phyloP scores from a whole-genome alignment of 2,113 vertebrate genomes.

The Ascaphus truei region DNA sequence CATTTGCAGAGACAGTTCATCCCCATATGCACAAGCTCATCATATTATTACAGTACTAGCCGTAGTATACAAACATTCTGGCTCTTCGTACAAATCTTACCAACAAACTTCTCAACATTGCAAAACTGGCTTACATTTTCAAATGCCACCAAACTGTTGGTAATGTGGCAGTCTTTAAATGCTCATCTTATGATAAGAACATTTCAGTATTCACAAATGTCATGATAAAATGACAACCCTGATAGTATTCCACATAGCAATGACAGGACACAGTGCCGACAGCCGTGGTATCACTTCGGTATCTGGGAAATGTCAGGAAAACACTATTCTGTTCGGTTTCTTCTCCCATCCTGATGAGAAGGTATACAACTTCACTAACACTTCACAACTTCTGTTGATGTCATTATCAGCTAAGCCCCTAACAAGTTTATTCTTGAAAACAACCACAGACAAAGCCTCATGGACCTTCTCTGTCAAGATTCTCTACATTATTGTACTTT shows the following conservation, averaged over 20 bases:
- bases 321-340: no score
- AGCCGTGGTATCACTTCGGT: no score
- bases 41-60: not conserved
- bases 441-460: not conserved
- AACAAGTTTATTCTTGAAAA: slow-evolving; percentile 23
- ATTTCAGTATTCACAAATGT: no score
- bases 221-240: no score
- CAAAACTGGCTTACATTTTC: not conserved
- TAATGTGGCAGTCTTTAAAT: no score
- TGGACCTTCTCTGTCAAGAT: slow-evolving; percentile 5
- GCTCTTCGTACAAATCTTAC: not conserved
- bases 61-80: not conserved
- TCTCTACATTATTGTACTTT: slow-evolving; percentile 3
- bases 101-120: not conserved
- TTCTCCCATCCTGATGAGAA: no score
- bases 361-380: no score
- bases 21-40: not conserved
- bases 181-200: no score
- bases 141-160: not conserved
- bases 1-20: slow-evolving; percentile 2
- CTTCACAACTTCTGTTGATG: not conserved
- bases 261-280: no score
- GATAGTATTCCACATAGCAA: no score
- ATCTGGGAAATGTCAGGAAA: no score
- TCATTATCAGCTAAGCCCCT: not conserved